Conservation (phyloP, 2,888 invertebrate genomes). For the Netelia virgata region DNA sequence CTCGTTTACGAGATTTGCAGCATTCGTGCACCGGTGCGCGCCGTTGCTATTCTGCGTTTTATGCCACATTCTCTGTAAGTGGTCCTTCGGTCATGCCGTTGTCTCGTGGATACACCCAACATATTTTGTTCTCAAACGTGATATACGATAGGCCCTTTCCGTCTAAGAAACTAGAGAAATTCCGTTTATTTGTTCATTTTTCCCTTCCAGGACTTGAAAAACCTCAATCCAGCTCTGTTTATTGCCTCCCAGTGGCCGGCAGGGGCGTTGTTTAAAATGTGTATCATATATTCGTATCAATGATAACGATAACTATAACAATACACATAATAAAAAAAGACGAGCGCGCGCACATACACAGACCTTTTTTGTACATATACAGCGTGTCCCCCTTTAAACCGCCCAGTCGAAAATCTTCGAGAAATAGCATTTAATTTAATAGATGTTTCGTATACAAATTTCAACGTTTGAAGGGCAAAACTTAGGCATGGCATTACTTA, state of each 20-base stretch:
- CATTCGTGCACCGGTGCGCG: background rate
- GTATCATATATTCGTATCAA: slow-evolving; percentile 85
- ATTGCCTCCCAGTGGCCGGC: slow-evolving; percentile 80
- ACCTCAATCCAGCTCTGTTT: slow-evolving; percentile 74
- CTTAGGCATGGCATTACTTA: too few relatives aligned
- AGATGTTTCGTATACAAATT: too few relatives aligned
- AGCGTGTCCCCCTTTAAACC: background rate
- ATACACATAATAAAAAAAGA: slow-evolving; percentile 82
- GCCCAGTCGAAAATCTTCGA: too few relatives aligned
- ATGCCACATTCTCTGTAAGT: background rate
- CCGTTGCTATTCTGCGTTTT: background rate
- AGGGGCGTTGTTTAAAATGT: slow-evolving; percentile 84
- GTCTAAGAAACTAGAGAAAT: slow-evolving; percentile 42
- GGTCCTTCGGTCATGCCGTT: background rate
- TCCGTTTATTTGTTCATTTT: slow-evolving; percentile 50
- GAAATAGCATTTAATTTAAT: too few relatives aligned
- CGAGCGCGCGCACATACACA: too few relatives aligned
- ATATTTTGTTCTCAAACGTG: slow-evolving; percentile 61
- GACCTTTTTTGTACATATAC: too few relatives aligned
- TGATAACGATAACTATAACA: slow-evolving; percentile 82
- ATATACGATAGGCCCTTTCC: slow-evolving; percentile 55
- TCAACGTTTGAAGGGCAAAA: too few relatives aligned
- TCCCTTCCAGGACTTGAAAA: slow-evolving; percentile 57
- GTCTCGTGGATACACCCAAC: slow-evolving; percentile 41
- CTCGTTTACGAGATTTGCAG: background rate